A percentile compares a stretch with the other conserved stretches of the same genome.
Evolutionary conservation across 2,888 invertebrate species (phyloP).

Genomic region (Crioceris asparagi): DNA sequence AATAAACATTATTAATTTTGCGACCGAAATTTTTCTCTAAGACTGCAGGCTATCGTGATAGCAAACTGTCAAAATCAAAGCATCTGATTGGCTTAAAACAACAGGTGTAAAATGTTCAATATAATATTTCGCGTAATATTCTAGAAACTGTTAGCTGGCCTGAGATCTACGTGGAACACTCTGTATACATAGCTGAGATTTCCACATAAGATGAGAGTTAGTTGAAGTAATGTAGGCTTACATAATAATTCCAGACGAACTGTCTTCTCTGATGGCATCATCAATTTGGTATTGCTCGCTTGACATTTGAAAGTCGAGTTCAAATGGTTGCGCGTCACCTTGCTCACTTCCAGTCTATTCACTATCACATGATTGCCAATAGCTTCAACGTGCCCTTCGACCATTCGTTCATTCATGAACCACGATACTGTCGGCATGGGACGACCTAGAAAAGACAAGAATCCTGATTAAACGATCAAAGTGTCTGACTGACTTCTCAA

Average conservation of each 20-base stretch:
- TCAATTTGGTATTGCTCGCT: conserved; percentile 78
- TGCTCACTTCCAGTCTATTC: conserved; percentile 64
- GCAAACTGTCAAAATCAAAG: no score
- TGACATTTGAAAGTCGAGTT: conserved; percentile 82
- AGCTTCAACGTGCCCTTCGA: conserved; percentile 59
- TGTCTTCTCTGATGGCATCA: conserved; percentile 71
- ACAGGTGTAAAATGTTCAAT: background rate
- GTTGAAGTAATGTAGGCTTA: conserved; percentile 43
- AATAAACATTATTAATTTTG: no score
- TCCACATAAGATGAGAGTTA: background rate
- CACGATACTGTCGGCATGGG: conserved; percentile 79
- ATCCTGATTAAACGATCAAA: no score
- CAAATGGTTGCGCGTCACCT: conserved; percentile 62
- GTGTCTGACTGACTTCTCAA: no score
- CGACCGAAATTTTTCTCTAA: no score
- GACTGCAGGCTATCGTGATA: no score
- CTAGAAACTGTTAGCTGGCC: no score
- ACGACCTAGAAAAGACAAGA: conserved; percentile 50
- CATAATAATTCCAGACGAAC: conserved; percentile 74
- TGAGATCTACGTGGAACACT: no score
- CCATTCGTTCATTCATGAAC: conserved; percentile 62
- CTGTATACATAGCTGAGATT: no score
- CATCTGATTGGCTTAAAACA: no score
- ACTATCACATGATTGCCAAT: conserved; percentile 66
- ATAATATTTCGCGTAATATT: conserved; percentile 2